A percentile compares a stretch with the other conserved stretches of the same genome.
These are phyloP conservation scores for Drosophila sp. DNA, from an alignment of 1,140 invertebrate genomes.

Conservation along the genomic window DNA sequence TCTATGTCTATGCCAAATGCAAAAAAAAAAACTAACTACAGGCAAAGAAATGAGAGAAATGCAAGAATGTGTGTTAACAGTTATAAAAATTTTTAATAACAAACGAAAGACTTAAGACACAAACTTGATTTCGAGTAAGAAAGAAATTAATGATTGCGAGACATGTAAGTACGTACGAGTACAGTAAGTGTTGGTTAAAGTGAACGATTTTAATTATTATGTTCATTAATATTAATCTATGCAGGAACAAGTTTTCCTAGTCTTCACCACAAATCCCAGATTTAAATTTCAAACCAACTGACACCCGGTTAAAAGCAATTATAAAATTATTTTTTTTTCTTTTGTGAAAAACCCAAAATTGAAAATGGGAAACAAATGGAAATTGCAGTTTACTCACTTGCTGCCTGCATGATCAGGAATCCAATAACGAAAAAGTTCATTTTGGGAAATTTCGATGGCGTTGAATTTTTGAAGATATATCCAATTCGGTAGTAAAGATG, in stretches of 20 bases:
- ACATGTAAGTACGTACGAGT: neutral
- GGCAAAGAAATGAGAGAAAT: conserved; percentile 10
- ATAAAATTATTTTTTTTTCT: conserved; percentile 18
- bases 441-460: conserved; percentile 41
- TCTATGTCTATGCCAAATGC: neutral
- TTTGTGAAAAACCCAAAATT: conserved; percentile 8
- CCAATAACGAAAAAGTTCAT: conserved; percentile 82
- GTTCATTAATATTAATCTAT: neutral
- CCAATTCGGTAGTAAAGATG: conserved; percentile 27
- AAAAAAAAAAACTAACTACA: neutral
- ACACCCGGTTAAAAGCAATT: conserved; percentile 47
- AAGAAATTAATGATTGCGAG: conserved; percentile 2
- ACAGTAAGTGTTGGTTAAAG: neutral
- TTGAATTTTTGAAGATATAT: conserved; percentile 48
- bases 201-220: neutral
- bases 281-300: conserved; percentile 13
- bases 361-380: conserved; percentile 34
- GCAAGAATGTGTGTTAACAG: conserved; percentile 19
- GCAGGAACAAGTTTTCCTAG: neutral
- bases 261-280: neutral
- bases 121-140: conserved; percentile 40
- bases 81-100: conserved; percentile 24
- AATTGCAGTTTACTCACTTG: conserved; percentile 72
- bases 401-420: conserved; percentile 81
- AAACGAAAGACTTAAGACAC: conserved; percentile 59